Conservation (phyloP, 2,113 vertebrate genomes). For the Xenus cinereus region DNA sequence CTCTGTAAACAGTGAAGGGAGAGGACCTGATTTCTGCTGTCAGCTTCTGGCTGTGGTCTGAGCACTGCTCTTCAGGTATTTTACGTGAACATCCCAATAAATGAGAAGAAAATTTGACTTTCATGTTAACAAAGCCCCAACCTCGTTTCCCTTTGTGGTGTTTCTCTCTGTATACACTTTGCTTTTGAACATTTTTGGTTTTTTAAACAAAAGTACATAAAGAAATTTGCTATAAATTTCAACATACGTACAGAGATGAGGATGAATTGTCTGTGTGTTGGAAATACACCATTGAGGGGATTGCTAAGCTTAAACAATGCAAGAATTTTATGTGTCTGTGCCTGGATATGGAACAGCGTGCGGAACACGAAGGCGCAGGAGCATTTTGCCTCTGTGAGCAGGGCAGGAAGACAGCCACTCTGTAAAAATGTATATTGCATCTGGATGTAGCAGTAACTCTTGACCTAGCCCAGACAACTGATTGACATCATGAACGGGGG, state of each 20-base stretch:
- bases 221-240: background rate
- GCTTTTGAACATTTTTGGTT: background rate
- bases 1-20: background rate
- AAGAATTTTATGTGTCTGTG: background rate
- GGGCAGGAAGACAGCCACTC: slow-evolving; percentile 20
- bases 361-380: background rate
- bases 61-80: background rate
- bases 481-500: slow-evolving; percentile 65
- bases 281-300: background rate
- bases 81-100: background rate
- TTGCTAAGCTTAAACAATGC: background rate
- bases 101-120: background rate
- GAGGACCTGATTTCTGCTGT: background rate
- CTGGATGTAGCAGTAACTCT: slow-evolving; percentile 68
- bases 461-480: slow-evolving; percentile 71
- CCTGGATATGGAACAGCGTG: background rate
- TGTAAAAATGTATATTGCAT: slow-evolving; percentile 58
- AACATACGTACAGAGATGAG: background rate
- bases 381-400: background rate
- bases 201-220: background rate
- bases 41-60: background rate
- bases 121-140: background rate
- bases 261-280: background rate
- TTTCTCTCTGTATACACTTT: background rate
- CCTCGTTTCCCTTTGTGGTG: background rate